Conservation (phyloP, 2,113 vertebrate species). For the Salvelinus fontinalis region DNA sequence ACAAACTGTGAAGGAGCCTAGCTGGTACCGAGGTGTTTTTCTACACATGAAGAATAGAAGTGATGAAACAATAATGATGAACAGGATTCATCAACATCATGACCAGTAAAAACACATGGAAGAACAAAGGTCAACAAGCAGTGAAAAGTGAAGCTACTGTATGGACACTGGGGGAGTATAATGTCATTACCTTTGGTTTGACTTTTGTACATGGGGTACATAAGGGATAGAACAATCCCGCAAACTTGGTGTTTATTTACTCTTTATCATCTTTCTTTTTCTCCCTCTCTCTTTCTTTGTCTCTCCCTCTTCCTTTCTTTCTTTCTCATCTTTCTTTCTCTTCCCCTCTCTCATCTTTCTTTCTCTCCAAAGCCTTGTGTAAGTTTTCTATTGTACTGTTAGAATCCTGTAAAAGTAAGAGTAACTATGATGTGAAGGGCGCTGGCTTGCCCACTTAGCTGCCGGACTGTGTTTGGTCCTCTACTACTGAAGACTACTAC, state of each 20-base stretch:
- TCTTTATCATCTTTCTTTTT: slow-evolving; percentile 30
- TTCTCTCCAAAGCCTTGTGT: slow-evolving; percentile 14
- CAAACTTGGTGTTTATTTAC: slow-evolving; percentile 53
- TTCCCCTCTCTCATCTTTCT: not conserved
- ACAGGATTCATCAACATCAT: slow-evolving; percentile 76
- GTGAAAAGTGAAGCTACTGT: slow-evolving; percentile 45
- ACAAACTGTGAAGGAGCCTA: slow-evolving; percentile 82
- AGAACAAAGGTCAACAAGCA: slow-evolving; percentile 3
- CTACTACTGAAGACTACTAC: no score
- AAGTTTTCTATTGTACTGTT: slow-evolving; percentile 56
- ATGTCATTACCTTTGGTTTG: slow-evolving; percentile 36
- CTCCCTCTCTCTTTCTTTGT: slow-evolving; percentile 12
- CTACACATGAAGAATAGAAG: slow-evolving; percentile 48
- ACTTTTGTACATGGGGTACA: slow-evolving; percentile 26
- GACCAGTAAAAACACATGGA: slow-evolving; percentile 8
- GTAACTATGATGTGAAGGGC: slow-evolving; percentile 54
- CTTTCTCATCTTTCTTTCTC: slow-evolving; percentile 4
- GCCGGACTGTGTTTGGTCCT: slow-evolving; percentile 40
- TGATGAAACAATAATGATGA: slow-evolving; percentile 54
- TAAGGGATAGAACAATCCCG: slow-evolving; percentile 32
- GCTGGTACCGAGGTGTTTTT: slow-evolving; percentile 77
- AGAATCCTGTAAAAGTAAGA: slow-evolving; percentile 41
- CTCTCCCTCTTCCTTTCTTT: slow-evolving; percentile 29
- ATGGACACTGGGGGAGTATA: slow-evolving; percentile 38
- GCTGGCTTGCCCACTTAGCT: slow-evolving; percentile 61